A percentile compares a stretch with the other conserved stretches of the same genome.
These are phyloP conservation scores for Mugil cephalus DNA, from an alignment of 2,113 vertebrate genomes.

Conservation along the genomic window DNA sequence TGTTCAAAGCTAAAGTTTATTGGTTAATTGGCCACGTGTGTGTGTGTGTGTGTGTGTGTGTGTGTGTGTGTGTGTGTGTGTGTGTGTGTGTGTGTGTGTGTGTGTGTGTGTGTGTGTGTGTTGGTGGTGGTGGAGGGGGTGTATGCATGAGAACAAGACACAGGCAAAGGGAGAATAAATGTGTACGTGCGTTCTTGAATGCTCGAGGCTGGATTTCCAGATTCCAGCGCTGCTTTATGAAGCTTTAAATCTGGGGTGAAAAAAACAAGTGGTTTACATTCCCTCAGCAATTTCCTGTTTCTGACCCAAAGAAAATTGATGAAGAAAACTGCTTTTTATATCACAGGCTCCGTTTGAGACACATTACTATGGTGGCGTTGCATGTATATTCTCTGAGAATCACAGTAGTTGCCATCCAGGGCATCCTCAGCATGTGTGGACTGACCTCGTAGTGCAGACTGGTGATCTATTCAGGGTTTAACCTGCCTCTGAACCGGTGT, in stretches of 20 bases:
- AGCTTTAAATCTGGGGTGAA: constrained; percentile 48
- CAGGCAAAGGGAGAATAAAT: constrained; percentile 30
- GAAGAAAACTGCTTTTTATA: neutral
- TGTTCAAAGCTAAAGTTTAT: neutral
- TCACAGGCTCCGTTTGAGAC: neutral
- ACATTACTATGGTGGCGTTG: too few relatives aligned
- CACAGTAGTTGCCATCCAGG: neutral
- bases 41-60: constrained; percentile 1
- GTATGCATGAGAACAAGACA: constrained; percentile 4
- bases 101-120: constrained; percentile 3
- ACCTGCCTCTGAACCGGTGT: neutral
- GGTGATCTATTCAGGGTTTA: neutral
- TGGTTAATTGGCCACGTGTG: constrained; percentile 3
- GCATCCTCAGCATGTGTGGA: too few relatives aligned
- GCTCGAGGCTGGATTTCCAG: constrained; percentile 69
- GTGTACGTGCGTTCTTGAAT: constrained; percentile 60
- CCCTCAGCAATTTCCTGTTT: constrained; percentile 22
- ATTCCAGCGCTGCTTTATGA: constrained; percentile 60
- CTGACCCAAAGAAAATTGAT: constrained; percentile 1
- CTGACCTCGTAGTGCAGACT: too few relatives aligned
- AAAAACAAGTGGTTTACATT: constrained; percentile 19
- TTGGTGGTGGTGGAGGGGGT: too few relatives aligned
- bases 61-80: constrained; percentile 7
- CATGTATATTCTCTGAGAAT: neutral
- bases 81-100: constrained; percentile 1